Conservation (phyloP, 2,113 vertebrate species). For the Benitochromis conjunctus region DNA sequence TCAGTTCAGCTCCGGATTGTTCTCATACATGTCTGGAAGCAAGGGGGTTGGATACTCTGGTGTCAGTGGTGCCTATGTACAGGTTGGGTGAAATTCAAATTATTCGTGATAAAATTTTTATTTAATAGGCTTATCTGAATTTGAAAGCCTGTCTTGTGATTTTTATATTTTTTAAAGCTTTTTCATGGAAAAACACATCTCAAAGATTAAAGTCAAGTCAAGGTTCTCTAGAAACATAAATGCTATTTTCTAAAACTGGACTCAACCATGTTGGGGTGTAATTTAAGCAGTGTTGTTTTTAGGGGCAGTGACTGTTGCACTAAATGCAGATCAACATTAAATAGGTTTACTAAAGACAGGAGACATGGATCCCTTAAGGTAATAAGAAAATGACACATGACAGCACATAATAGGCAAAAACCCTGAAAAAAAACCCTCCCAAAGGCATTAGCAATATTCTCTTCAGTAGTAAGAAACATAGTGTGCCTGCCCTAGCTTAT, state of each 20-base stretch:
- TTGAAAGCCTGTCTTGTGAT: conserved; percentile 21
- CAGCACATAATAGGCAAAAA: background rate
- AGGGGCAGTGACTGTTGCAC: background rate
- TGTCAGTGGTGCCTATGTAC: background rate
- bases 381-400: background rate
- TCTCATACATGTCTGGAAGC: conserved; percentile 40
- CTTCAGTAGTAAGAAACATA: conserved; percentile 1
- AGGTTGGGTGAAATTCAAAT: conserved; percentile 1
- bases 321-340: background rate
- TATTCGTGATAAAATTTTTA: background rate
- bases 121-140: conserved; percentile 11
- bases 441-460: background rate
- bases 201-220: background rate
- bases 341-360: background rate
- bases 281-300: conserved; percentile 21
- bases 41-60: background rate
- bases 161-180: background rate
- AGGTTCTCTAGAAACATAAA: background rate
- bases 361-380: background rate
- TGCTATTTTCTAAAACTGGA: background rate
- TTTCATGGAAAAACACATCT: background rate
- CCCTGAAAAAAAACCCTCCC: background rate
- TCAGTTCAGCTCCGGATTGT: conserved; percentile 46
- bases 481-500: conserved; percentile 32
- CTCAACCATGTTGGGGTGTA: background rate